phyloP scores from a whole-genome alignment of 2,888 invertebrate species.

The Hoplodrina ambigua region DNA sequence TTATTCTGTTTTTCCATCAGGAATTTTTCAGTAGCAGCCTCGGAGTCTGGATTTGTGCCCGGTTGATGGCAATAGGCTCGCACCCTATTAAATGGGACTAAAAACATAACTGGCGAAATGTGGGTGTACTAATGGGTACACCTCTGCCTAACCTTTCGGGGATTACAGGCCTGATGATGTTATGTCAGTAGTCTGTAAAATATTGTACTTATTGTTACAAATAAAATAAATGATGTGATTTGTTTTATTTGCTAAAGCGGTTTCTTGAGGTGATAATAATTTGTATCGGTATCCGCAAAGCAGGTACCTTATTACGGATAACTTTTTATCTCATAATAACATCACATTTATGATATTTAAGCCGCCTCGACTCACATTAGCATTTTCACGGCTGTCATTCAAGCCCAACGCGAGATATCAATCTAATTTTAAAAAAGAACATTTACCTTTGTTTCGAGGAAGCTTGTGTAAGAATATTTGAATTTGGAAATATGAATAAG shows the following conservation, averaged over 20 bases:
- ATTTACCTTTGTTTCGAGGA: constrained; percentile 57
- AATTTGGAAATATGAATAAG: constrained; percentile 57
- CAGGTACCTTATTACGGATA: constrained; percentile 34
- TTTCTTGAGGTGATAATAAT: constrained; percentile 9
- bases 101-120: too few relatives aligned
- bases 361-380: constrained; percentile 70
- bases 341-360: constrained; percentile 55
- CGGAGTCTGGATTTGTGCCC: too few relatives aligned
- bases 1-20: too few relatives aligned
- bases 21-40: too few relatives aligned
- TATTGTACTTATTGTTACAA: background rate
- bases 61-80: too few relatives aligned
- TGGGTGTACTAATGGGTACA: too few relatives aligned
- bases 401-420: constrained; percentile 69
- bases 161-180: too few relatives aligned
- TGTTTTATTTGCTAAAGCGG: constrained; percentile 8
- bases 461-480: constrained; percentile 40
- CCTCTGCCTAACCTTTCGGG: too few relatives aligned
- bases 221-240: constrained; percentile 35
- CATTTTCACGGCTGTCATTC: constrained; percentile 82
- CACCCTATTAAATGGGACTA: too few relatives aligned
- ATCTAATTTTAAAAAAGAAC: constrained; percentile 71
- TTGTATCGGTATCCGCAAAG: constrained; percentile 21
- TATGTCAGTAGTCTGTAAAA: too few relatives aligned
- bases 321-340: constrained; percentile 45